Evolutionary conservation across 1,140 invertebrate genomes (phyloP).

Genomic region (Ridgeia piscesae): DNA sequence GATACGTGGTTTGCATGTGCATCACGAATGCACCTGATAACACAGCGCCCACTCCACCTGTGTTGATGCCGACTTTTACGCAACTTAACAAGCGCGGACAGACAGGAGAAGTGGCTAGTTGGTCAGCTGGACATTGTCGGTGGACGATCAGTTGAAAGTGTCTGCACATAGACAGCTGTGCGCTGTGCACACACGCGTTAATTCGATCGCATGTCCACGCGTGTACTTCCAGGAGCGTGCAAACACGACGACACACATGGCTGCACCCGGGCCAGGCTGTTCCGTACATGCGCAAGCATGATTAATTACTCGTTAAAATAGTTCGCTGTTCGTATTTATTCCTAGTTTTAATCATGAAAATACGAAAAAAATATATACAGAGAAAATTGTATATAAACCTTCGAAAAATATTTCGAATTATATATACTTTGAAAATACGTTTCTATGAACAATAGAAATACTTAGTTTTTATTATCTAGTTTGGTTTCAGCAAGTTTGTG

Average conservation of each 20-base stretch:
- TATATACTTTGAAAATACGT: no score
- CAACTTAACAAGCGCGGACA: neutral
- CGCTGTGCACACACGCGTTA: neutral
- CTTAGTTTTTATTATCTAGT: no score
- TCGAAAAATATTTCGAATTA: no score
- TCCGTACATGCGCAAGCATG: neutral
- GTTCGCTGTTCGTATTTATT: neutral
- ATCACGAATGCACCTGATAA: neutral
- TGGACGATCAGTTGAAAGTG: neutral
- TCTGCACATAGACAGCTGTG: neutral
- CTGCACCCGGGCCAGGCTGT: neutral
- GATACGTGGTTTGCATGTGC: neutral
- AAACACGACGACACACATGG: neutral
- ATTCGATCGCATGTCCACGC: neutral
- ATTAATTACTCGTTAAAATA: neutral
- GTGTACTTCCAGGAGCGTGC: neutral
- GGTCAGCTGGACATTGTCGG: neutral
- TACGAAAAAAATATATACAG: neutral
- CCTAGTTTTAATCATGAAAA: neutral
- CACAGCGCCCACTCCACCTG: neutral
- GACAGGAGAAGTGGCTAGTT: neutral
- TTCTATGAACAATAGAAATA: no score
- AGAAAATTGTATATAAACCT: no score
- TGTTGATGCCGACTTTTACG: neutral
- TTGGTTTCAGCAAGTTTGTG: no score